Base-by-base conservation (phyloP, 2,888 invertebrate genomes). In the Bugulina stolonifera region DNA sequence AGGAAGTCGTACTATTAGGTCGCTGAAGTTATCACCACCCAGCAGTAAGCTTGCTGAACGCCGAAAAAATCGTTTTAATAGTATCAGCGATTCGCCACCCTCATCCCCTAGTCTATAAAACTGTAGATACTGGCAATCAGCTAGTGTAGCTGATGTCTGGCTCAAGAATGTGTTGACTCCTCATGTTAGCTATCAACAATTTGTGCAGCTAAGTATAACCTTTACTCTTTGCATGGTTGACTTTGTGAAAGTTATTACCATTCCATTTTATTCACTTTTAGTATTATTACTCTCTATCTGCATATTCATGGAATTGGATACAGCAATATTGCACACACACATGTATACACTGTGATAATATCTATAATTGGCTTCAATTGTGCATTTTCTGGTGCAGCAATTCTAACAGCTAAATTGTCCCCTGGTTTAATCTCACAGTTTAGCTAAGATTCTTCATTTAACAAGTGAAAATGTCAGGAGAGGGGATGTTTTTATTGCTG, bases 1-100 rank as follows among this genome's bases (percentile, higher is more conserved):
- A 25, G 52, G 52, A 2, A 43, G 32, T 10, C 3, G 23, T 54
- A 43, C 10, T 23, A 29, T 5, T 5, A 32, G 32, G 32, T 5
- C 43, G 23, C 5, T 70, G 25, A 43, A 70, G 70, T 52, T 70
- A 2, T 70, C 70, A 29, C 70, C 35, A n/a, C 70, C 70, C 2
- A 70, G 52, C 52, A 54, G 52, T 25, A 70, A 43, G 5, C 52
- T 70, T 2, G 70, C 70, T 52, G 23, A 54, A 29, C 70, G 70
- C 3, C 27, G 64, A 25, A 64, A 64, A 64, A 5, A 14, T 10
- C 64, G 64, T 32, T 64, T 25, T 32, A 64, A 64, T n/a, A 64
- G 64, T 64, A 32, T 64, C 29, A n/a, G 64, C 32, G 27, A 10
- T 27, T 64, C 64, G 5, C 64, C 64, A 14, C 32, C 64, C 27